Evolutionary conservation across 2,888 invertebrate genomes (phyloP), one percentile per base, ranked within the genome.

Genomic region (Antheraea yamamai): DNA sequence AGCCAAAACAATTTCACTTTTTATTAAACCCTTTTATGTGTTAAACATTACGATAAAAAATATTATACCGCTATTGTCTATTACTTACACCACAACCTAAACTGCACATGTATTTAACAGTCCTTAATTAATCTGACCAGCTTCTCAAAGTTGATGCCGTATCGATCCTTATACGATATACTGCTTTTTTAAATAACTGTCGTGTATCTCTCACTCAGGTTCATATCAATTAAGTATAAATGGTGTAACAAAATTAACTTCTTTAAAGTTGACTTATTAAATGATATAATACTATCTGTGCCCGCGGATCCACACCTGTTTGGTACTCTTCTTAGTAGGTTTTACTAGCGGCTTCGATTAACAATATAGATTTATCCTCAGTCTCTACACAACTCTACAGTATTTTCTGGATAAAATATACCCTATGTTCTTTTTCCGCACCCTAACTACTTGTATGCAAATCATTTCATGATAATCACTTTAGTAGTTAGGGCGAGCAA

Each of bases 51-150:
- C 20, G 18, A 61, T 61, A 4, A 0, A n/a, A 14, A 61, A 61
- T 35, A 14, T 58, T 6, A 16, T 18, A 8, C 12, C 74, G 74
- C 58, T 23, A 58, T 6, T 23, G 35, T 72, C 8, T 74, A 26
- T 77, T 64, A 73, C 80, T 80, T 79, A 74, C 6, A 73, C 73
- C 77, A 71, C 64, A n/a, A 47, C 73, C 39, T 70, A 77, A 80
- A 72, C 74, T 74, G 66, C 76, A 75, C 77, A 78, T 78, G 79
- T 77, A 78, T 80, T 73, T 77, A 79, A 77, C 76, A 74, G 78
- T 82, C 82, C 84, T 80, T 88, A 88, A 88, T 87, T 84, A 87
- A 87, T 82, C 83, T 78, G 78, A 79, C 75, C 76, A 76, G 77
- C 74, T 72, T 79, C 79, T 78, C 64, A 1, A 66, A 79, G 77